Conservation (phyloP, 2,113 vertebrate genomes). For the Gopherus evgoodei region DNA sequence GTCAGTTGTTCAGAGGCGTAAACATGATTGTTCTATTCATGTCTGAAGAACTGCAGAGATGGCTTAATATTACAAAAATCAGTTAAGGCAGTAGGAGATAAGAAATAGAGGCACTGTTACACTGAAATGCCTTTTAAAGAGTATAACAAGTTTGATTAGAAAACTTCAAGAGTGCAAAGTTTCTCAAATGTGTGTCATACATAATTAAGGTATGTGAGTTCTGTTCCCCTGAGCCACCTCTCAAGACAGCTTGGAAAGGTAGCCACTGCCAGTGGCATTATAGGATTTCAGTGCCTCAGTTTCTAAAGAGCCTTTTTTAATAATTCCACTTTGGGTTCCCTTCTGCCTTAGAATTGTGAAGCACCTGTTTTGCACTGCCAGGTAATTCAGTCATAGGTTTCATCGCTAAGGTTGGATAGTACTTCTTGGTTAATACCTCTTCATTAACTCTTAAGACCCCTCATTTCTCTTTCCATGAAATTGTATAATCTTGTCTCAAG, state of each 20-base stretch:
- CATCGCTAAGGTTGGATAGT: background rate
- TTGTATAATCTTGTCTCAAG: background rate
- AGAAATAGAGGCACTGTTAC: slow-evolving; percentile 10
- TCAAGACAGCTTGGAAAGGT: background rate
- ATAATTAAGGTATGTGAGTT: background rate
- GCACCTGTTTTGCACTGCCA: background rate
- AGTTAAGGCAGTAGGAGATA: background rate
- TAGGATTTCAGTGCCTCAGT: background rate
- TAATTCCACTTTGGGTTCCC: background rate
- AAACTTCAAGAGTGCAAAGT: slow-evolving; percentile 10
- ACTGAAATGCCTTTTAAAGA: slow-evolving; percentile 52
- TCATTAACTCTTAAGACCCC: background rate
- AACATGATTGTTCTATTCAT: background rate
- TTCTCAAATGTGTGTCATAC: background rate
- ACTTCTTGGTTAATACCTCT: background rate
- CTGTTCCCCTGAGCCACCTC: background rate
- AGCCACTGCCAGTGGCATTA: background rate
- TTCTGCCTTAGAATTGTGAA: background rate
- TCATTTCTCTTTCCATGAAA: background rate
- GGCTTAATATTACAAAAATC: slow-evolving; percentile 30
- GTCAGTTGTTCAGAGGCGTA: background rate
- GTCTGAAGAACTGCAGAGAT: slow-evolving; percentile 20
- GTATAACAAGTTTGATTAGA: slow-evolving; percentile 37
- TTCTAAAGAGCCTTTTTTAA: background rate
- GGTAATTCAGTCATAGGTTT: background rate